phyloP scores from a whole-genome alignment of 1,140 invertebrate genomes.

The Drosophila suzukii region DNA sequence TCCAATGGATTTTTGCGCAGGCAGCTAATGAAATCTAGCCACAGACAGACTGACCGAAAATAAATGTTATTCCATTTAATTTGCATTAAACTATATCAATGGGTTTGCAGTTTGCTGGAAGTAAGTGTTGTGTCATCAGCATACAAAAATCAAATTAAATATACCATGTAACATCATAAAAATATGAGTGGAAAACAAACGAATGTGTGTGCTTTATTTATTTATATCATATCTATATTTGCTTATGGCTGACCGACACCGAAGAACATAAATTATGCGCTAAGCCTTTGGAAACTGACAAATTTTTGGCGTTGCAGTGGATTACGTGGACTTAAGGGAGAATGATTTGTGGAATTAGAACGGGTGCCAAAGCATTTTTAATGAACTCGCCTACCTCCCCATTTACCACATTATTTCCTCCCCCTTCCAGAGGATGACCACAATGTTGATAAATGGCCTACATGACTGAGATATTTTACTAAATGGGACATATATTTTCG shows the following conservation, averaged over 20 bases:
- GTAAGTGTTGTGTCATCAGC: conserved; percentile 37
- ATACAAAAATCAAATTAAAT: conserved; percentile 36
- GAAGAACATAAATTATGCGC: conserved; percentile 35
- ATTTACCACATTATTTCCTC: neutral
- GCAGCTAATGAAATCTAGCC: conserved; percentile 34
- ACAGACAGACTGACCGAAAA: conserved; percentile 34
- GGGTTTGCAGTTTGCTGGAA: conserved; percentile 2
- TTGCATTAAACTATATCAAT: conserved; percentile 42
- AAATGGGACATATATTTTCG: neutral
- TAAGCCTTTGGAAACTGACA: conserved; percentile 44
- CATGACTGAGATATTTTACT: neutral
- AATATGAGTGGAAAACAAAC: conserved; percentile 4
- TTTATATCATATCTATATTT: conserved; percentile 29
- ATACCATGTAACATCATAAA: neutral
- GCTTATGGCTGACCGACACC: conserved; percentile 20
- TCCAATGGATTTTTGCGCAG: conserved; percentile 31
- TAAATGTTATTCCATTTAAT: conserved; percentile 47
- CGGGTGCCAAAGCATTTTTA: conserved; percentile 37
- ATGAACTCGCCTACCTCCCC: conserved; percentile 23
- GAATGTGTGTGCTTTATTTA: conserved; percentile 13
- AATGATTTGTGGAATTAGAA: conserved; percentile 46
- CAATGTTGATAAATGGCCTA: conserved; percentile 25
- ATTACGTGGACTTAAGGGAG: conserved; percentile 31
- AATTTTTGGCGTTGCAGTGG: conserved; percentile 48
- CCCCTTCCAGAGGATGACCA: too few species aligned